Percentiles rank a stretch among this genome's conserved stretches.
Evolutionary conservation across 2,797 vertebrate species (phyloP).

Genomic region (Trachops cirrhosus): DNA sequence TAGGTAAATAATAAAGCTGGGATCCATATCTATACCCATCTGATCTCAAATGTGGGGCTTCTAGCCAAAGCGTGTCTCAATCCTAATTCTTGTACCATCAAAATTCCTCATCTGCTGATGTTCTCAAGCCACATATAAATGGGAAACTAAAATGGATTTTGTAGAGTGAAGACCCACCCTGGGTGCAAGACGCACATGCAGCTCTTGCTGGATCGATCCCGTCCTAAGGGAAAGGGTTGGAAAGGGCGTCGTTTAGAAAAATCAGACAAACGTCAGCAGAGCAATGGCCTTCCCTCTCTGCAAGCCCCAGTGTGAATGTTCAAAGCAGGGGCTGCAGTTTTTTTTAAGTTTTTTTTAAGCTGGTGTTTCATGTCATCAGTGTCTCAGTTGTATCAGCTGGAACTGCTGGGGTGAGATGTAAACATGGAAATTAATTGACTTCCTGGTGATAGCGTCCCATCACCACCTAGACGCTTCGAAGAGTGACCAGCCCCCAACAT

Average conservation of each 20-base stretch:
- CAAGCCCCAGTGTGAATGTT: not conserved
- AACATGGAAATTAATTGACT: not conserved
- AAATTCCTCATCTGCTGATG: not conserved
- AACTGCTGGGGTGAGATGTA: slow-evolving; percentile 16
- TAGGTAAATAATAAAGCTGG: not conserved
- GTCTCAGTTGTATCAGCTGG: not conserved
- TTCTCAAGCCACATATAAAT: not conserved
- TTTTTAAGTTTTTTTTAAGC: not conserved
- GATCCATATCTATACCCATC: not conserved
- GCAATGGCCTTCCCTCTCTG: not conserved
- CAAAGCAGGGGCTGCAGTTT: not conserved
- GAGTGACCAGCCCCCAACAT: no score
- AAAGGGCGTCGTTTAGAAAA: not conserved
- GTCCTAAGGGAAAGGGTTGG: not conserved
- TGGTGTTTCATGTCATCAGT: not conserved
- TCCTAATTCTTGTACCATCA: not conserved
- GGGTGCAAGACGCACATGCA: not conserved
- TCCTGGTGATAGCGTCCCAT: not conserved
- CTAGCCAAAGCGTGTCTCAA: not conserved
- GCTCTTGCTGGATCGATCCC: not conserved
- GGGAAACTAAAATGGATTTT: not conserved
- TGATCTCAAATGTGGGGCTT: not conserved
- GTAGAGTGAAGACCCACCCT: not conserved
- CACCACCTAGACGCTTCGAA: not conserved
- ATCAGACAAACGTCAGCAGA: not conserved